Evolutionary conservation across 2,888 invertebrate species (phyloP), one percentile per base, ranked within the genome.

Genomic region (Lasioglossum vierecki): DNA sequence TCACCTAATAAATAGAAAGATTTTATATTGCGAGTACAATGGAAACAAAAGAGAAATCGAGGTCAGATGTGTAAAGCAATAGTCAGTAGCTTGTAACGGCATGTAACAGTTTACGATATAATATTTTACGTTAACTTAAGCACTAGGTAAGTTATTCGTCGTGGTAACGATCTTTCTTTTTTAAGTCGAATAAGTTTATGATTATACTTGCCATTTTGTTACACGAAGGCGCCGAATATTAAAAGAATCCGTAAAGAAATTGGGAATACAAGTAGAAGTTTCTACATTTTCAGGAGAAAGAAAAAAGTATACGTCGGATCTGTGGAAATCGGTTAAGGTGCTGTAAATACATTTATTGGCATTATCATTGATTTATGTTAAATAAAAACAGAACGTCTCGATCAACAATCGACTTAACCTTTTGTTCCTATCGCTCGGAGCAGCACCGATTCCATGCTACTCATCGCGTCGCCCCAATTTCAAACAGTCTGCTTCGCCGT

Each of bases 331-430:
- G 83, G 79, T 79, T 60, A 76, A 85, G 79, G 71, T 91, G 80
- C 85, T 91, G 86, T 91, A 91, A 90, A 90, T 90, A 90, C 84
- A 90, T 90, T 90, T 90, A 88, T 91, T 91, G 84, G 84, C 83
- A 83, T 87, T 89, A 90, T 82, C 83, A 87, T 87, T 87, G 85
- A 89, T 85, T 79, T 79, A 85, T 85, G 84, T 91, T 90, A 88
- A 91, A 90, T 90, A 90, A 84, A 90, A 88, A 87, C 87, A 82
- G 86, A 88, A 83, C 75, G 80, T 88, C 68, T 89, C 73, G 82
- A 89, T 84, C 80, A 85, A 89, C 83, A 84, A 85, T 82, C 82
- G 78, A 77, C 76, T 76, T 30, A 68, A 84, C 73, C 76, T 63
- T 79, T 73, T 76, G 72, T 60, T 76, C 84, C 78, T 75, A 81